These are phyloP conservation scores for Alca torda DNA, from an alignment of 2,797 vertebrate species.

Conservation along the genomic window DNA sequence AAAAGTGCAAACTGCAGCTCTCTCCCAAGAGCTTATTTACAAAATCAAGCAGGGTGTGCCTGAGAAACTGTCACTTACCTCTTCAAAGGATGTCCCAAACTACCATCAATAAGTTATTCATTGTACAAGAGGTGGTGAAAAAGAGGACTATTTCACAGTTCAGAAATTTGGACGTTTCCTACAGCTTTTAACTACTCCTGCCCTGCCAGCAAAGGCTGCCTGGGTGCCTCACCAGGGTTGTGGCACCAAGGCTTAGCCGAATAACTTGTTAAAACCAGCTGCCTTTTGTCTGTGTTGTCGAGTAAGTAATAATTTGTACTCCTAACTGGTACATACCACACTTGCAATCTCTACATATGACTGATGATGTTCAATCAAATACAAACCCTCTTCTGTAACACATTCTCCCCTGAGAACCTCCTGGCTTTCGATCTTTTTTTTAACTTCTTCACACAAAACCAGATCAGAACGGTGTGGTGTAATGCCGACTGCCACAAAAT, in stretches of 20 bases:
- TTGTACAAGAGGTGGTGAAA: neutral
- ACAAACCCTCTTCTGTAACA: neutral
- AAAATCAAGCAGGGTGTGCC: neutral
- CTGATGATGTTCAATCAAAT: neutral
- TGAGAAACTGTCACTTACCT: neutral
- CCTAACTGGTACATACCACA: neutral
- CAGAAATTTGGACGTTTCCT: neutral
- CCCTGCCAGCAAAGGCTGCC: neutral
- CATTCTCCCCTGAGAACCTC: neutral
- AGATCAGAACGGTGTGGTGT: neutral
- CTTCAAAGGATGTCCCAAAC: neutral
- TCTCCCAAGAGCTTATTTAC: neutral
- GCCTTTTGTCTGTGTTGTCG: neutral
- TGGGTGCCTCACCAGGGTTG: neutral
- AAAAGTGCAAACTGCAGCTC: neutral
- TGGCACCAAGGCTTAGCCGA: neutral
- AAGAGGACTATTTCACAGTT: neutral
- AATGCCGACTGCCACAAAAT: neutral
- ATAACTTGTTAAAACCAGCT: neutral
- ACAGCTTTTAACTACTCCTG: neutral
- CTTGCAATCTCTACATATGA: fast-evolving
- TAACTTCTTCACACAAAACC: neutral
- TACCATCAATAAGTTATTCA: neutral
- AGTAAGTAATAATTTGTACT: neutral
- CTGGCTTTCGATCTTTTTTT: neutral